These are phyloP conservation scores for Rutpela maculata DNA, from an alignment of 2,888 invertebrate genomes.

Conservation along the genomic window DNA sequence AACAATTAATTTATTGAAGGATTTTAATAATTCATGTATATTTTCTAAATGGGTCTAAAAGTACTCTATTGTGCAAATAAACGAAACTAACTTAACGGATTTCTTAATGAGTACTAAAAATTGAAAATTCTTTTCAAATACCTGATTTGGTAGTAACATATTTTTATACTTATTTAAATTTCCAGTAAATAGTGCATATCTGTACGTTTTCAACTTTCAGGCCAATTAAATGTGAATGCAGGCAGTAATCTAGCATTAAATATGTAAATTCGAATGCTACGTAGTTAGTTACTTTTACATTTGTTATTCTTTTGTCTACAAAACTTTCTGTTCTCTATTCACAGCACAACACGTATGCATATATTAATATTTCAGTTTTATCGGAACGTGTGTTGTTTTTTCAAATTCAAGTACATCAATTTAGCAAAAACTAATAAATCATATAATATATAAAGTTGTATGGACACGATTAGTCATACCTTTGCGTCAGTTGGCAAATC, in stretches of 20 bases:
- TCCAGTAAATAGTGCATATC: constrained; percentile 18
- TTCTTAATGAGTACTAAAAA: too few species aligned
- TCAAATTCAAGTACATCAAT: background rate
- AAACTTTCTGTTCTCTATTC: constrained; percentile 5
- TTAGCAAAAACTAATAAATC: background rate
- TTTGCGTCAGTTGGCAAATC: too few species aligned
- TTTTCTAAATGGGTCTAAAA: too few species aligned
- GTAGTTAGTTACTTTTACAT: constrained; percentile 9
- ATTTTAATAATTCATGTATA: too few species aligned
- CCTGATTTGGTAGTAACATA: background rate
- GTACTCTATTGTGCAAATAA: too few species aligned
- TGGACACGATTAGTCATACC: too few species aligned
- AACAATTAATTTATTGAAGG: too few species aligned
- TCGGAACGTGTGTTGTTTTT: background rate
- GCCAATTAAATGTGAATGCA: constrained; percentile 30
- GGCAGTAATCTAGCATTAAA: constrained; percentile 14
- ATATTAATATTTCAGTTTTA: background rate
- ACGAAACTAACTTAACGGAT: too few species aligned
- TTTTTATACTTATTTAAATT: constrained; percentile 11
- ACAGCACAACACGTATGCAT: background rate
- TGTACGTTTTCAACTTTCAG: constrained; percentile 17
- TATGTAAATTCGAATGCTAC: constrained; percentile 24
- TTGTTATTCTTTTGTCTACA: background rate
- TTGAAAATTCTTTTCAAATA: background rate
- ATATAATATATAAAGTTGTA: too few species aligned